Evolutionary conservation across 2,113 vertebrate genomes (phyloP).

Genomic region (Acinonyx jubatus): DNA sequence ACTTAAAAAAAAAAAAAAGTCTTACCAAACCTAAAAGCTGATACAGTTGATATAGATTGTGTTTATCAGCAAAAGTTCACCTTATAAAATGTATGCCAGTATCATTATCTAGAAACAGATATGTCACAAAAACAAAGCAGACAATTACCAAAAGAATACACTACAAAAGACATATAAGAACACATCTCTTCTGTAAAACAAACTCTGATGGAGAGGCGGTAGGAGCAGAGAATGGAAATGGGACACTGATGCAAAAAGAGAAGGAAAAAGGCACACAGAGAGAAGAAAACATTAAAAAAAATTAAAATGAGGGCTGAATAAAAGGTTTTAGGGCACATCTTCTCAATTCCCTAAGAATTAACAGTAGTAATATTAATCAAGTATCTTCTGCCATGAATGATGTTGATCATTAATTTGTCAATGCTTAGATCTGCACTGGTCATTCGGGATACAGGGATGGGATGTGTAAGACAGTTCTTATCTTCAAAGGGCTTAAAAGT

Average conservation of each 20-base stretch:
- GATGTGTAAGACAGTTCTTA: not conserved
- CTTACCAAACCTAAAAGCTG: not conserved
- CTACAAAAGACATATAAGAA: not conserved
- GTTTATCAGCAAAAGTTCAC: constrained; percentile 23
- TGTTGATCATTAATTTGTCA: not conserved
- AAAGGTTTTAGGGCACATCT: not conserved
- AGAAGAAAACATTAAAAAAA: not conserved
- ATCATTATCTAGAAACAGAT: not conserved
- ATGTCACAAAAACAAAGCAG: not conserved
- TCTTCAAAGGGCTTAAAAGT: not conserved
- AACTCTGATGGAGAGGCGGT: not conserved
- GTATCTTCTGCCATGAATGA: constrained; percentile 24
- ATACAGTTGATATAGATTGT: not conserved
- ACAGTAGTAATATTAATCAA: not conserved
- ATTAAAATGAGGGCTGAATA: not conserved
- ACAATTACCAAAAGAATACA: constrained; percentile 41
- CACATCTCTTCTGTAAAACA: constrained; percentile 30
- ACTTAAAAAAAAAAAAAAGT: too few relatives aligned
- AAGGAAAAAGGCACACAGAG: not conserved
- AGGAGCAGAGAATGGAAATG: not conserved
- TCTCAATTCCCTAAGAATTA: constrained; percentile 37
- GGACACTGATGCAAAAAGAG: not conserved
- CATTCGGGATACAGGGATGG: not conserved
- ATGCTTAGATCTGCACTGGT: not conserved
- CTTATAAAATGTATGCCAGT: not conserved